phyloP scores from a whole-genome alignment of 2,113 vertebrate species.

The Rhinichthys klamathensis region DNA sequence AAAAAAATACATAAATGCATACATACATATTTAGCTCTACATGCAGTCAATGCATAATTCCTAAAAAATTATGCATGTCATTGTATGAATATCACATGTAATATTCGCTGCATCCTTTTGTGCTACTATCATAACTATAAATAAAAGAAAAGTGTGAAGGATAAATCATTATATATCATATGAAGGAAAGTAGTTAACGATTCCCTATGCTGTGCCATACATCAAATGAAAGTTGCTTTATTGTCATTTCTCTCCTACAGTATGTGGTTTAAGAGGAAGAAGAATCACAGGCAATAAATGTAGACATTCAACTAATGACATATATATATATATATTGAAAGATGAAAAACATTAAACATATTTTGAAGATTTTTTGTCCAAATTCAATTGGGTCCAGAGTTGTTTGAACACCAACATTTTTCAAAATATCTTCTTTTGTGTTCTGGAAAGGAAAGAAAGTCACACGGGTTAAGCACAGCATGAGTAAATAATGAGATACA shows the following conservation, averaged over 20 bases:
- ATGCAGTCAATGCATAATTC: neutral
- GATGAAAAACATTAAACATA: too few species aligned
- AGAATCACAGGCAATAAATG: neutral
- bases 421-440: neutral
- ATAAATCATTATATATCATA: neutral
- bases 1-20: neutral
- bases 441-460: neutral
- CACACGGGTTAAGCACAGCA: too few species aligned
- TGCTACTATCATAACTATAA: neutral
- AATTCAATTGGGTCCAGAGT: neutral
- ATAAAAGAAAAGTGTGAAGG: neutral
- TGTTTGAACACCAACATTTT: neutral
- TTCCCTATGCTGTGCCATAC: neutral
- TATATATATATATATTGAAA: too few species aligned
- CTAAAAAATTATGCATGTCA: neutral
- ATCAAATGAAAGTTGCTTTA: neutral
- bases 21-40: neutral
- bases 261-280: neutral
- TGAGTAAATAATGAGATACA: neutral
- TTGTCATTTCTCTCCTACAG: neutral
- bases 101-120: neutral
- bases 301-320: neutral
- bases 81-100: neutral
- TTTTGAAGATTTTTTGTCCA: too few species aligned
- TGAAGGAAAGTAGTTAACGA: neutral